phyloP scores from a whole-genome alignment of 2,797 vertebrate genomes.

The Hirundo rustica region DNA sequence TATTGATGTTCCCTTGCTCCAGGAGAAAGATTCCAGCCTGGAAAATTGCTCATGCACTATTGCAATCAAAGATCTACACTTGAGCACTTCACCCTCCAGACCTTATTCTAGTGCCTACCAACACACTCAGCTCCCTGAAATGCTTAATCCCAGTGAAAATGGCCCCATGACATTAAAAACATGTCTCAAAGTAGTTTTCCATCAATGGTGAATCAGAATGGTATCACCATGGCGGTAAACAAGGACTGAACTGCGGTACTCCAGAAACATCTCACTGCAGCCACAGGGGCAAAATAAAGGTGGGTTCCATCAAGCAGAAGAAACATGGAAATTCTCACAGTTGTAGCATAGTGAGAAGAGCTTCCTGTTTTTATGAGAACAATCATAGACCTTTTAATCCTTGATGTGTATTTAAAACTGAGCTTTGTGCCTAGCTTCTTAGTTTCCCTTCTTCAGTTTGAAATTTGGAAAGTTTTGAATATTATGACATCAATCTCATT shows the following conservation, averaged over 20 bases:
- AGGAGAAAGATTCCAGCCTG: not conserved
- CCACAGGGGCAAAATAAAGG: not conserved
- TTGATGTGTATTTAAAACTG: not conserved
- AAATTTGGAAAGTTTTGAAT: not conserved
- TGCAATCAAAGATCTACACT: not conserved
- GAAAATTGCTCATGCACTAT: not conserved
- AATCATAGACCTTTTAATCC: not conserved
- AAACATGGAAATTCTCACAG: not conserved
- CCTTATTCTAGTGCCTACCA: not conserved
- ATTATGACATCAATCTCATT: not conserved
- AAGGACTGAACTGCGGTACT: not conserved
- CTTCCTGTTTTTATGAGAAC: not conserved
- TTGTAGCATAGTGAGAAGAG: not conserved
- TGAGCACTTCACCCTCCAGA: rapidly evolving
- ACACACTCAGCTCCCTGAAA: not conserved
- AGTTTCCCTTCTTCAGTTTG: not conserved
- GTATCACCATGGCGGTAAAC: not conserved
- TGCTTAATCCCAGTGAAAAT: not conserved
- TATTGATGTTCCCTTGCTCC: rapidly evolving
- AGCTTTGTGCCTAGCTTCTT: not conserved
- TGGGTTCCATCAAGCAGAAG: not conserved
- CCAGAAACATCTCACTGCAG: not conserved
- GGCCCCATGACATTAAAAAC: not conserved
- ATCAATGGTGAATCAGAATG: not conserved
- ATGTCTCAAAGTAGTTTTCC: not conserved